Base-by-base conservation (phyloP, 2,888 invertebrate genomes). In the Andrena praecox region DNA sequence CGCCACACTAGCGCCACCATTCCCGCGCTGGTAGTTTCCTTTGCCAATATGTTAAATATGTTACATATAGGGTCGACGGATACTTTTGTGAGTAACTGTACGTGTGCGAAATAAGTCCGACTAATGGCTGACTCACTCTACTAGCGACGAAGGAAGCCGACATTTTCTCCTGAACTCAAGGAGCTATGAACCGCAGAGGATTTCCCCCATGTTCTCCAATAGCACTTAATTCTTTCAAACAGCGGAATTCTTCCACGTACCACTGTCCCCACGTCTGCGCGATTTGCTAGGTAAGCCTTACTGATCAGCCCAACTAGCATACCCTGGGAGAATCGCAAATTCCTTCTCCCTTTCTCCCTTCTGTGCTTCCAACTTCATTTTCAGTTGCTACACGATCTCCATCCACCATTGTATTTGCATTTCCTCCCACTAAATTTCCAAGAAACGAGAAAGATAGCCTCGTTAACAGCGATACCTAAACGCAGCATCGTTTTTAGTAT, bases 81-180 rank as follows among this genome's bases (percentile, higher is more conserved):
- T 42, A 16, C 16, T 42, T 16, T 42, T 42, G 42, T 5, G 42
- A 16, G 12, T 42, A 42, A 42, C 42, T 42, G 42, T 64, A 71
- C 42, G 33, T 31, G 70, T 71, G 63, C 56, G 77, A 63, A 33
- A 71, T 8, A n/a, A n/a, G 48, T 0, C 54, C 31, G 20, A 20
- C 48, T 71, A 68, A 50, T 69, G 31, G 33, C 60, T 35, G 48
- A 27, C 42, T 27, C 8, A 27, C 27, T 10, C 75, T 60, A 60
- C 75, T 27, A 6, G n/a, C 12, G 10, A 5, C 50, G 52, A 52
- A 52, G 8, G 54, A 54, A 54, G 54, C 7, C 54, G 54, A 54
- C 20, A 54, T 20, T 54, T 54, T 54, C 20, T 54, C 54, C 8
- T 54, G 54, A 54, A 54, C 20, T 54, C 54, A 54, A 24, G 24